Evolutionary conservation across 1,140 invertebrate species (phyloP).

Genomic region (Cyclina sinensis): DNA sequence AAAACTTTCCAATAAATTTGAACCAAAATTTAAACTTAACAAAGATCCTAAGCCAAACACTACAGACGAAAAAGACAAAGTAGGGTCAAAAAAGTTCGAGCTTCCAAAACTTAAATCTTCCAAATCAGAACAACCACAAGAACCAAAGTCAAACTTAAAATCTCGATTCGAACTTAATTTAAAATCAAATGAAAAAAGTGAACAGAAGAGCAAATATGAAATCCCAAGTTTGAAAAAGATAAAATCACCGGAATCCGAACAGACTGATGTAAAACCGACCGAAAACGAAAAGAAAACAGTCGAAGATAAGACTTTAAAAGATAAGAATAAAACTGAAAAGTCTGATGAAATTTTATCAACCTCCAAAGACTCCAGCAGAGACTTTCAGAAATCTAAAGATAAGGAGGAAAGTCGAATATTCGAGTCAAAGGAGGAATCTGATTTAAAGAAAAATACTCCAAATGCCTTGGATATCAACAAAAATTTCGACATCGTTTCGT

Average conservation of each 20-base stretch:
- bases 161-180: neutral
- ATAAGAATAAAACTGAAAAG: neutral
- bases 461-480: slow-evolving; percentile 51
- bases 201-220: slow-evolving; percentile 36
- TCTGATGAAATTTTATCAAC: neutral
- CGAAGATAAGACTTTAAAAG: neutral
- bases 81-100: slow-evolving; percentile 43
- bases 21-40: slow-evolving; percentile 48
- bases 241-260: neutral
- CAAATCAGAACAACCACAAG: slow-evolving; percentile 6
- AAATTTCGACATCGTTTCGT: slow-evolving; percentile 50
- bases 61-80: neutral
- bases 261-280: neutral
- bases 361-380: neutral
- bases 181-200: slow-evolving; percentile 33
- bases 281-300: neutral
- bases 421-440: neutral
- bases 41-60: neutral
- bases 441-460: neutral
- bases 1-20: slow-evolving; percentile 29
- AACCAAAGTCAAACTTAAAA: slow-evolving; percentile 6
- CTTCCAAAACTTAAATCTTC: slow-evolving; percentile 56
- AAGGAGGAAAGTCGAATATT: slow-evolving; percentile 26
- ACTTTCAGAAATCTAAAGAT: slow-evolving; percentile 34
- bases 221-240: slow-evolving; percentile 34